Evolutionary conservation across 2,113 vertebrate genomes (phyloP).

Genomic region (Pantherophis guttatus): DNA sequence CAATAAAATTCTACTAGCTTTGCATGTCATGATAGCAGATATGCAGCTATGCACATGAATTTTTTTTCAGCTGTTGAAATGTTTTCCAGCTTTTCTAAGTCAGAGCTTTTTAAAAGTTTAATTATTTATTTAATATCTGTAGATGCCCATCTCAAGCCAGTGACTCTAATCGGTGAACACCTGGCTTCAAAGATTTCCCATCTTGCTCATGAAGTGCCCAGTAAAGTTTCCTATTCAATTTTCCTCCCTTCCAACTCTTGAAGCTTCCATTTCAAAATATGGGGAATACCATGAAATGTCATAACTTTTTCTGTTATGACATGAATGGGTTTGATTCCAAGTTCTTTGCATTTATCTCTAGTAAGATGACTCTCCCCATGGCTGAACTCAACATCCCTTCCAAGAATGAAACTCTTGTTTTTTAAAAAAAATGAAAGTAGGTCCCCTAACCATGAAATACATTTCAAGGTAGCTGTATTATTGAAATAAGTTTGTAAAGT

Average conservation of each 20-base stretch:
- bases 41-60: background rate
- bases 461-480: background rate
- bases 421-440: background rate
- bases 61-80: background rate
- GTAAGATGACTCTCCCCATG: background rate
- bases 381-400: background rate
- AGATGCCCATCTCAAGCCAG: background rate
- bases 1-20: background rate
- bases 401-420: background rate
- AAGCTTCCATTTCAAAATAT: background rate
- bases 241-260: background rate
- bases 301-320: background rate
- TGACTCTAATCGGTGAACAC: background rate
- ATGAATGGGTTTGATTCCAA: background rate
- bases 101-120: background rate
- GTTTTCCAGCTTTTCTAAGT: background rate
- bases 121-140: background rate
- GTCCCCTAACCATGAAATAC: background rate
- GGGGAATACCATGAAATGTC: background rate
- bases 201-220: background rate
- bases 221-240: background rate
- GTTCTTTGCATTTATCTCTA: background rate
- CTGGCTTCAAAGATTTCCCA: background rate
- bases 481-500: background rate
- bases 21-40: background rate